phyloP scores from a whole-genome alignment of 2,797 vertebrate genomes.

The Prunella strophiata region DNA sequence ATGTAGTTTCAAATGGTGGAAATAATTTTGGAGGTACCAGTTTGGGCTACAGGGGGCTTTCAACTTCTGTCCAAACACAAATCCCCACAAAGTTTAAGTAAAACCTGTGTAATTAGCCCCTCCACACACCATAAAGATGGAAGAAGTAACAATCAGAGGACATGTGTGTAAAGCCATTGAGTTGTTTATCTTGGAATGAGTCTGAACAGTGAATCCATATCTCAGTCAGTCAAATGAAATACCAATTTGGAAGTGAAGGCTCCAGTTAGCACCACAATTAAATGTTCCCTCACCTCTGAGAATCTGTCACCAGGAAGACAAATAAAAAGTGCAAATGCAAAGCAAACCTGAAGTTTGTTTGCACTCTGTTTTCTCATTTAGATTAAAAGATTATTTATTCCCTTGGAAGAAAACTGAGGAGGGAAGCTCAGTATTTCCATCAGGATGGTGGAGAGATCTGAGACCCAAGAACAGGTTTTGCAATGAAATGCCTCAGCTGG shows the following conservation, averaged over 20 bases:
- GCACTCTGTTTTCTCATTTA: not conserved
- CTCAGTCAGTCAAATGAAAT: not conserved
- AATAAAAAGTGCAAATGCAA: not conserved
- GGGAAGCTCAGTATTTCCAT: not conserved
- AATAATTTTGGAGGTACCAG: not conserved
- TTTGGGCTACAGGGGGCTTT: not conserved
- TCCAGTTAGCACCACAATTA: not conserved
- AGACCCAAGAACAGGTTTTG: not conserved
- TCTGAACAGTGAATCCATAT: not conserved
- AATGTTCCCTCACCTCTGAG: not conserved
- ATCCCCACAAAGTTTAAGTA: not conserved
- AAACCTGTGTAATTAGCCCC: not conserved
- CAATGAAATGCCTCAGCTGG: not conserved
- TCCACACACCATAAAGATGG: not conserved
- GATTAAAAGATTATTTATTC: not conserved
- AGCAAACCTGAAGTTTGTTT: not conserved
- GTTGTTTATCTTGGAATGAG: not conserved
- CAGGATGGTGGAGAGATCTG: not conserved
- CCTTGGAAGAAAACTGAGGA: not conserved
- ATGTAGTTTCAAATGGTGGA: not conserved
- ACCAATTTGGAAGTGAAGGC: not conserved
- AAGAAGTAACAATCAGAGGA: not conserved
- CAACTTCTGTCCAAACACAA: not conserved
- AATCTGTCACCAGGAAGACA: not conserved
- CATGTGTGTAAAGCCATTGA: not conserved